phyloP scores from a whole-genome alignment of 2,113 vertebrate genomes.

The Anser brachyrhynchus region DNA sequence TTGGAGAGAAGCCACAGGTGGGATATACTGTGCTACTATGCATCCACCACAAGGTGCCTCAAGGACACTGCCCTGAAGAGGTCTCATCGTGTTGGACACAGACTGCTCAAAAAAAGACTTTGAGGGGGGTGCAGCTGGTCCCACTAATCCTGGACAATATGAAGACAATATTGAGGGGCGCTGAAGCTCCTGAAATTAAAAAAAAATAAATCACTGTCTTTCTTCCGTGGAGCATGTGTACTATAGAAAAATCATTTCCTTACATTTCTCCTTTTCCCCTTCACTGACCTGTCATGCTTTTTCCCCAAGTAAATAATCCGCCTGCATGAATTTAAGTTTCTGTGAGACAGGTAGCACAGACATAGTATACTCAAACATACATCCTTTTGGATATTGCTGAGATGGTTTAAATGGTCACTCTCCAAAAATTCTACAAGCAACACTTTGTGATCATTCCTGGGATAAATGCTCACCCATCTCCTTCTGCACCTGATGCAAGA shows the following conservation, averaged over 20 bases:
- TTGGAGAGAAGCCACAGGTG: background rate
- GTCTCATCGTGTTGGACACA: fast-evolving
- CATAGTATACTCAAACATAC: background rate
- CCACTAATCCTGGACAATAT: background rate
- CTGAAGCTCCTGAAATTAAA: background rate
- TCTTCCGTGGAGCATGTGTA: fast-evolving
- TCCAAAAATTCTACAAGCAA: background rate
- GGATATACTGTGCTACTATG: fast-evolving
- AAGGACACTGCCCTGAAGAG: background rate
- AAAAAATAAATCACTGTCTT: background rate
- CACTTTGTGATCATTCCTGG: background rate
- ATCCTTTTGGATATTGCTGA: background rate
- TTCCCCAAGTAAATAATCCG: background rate
- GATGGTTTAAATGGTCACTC: background rate
- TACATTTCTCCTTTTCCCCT: background rate
- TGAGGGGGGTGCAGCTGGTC: background rate
- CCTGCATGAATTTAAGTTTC: background rate
- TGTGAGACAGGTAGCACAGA: background rate
- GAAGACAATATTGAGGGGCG: background rate
- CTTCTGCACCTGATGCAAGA: background rate
- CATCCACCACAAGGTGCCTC: background rate
- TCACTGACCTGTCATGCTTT: background rate
- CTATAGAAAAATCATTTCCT: background rate
- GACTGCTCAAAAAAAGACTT: background rate
- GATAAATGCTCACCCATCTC: background rate